phyloP scores from a whole-genome alignment of 2,113 vertebrate species.

The Xenopus tropicalis region DNA sequence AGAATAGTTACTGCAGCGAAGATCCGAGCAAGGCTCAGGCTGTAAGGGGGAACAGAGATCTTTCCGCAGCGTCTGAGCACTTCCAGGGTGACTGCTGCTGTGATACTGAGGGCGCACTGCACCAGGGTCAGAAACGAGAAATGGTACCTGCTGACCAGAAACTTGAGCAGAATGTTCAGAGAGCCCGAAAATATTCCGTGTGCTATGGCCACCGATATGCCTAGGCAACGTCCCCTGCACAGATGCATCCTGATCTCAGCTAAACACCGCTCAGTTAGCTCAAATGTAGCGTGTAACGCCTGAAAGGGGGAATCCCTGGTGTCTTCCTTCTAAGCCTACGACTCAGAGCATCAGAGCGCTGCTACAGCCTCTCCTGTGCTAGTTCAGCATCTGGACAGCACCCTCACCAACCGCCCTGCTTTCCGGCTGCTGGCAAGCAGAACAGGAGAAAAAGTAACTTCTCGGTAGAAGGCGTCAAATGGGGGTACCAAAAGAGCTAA shows the following conservation, averaged over 20 bases:
- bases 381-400: constrained; percentile 28
- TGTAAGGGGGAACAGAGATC: constrained; percentile 80
- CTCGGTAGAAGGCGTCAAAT: background rate
- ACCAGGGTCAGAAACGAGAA: constrained; percentile 89
- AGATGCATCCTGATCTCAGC: constrained; percentile 55
- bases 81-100: constrained; percentile 82
- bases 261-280: background rate
- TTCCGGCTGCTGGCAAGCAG: background rate
- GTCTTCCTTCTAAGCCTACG: background rate
- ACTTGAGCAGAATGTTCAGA: constrained; percentile 91
- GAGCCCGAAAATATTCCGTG: constrained; percentile 92
- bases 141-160: constrained; percentile 82
- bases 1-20: constrained; percentile 82
- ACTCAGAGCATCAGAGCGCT: background rate
- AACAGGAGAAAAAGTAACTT: background rate
- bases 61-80: constrained; percentile 75
- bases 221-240: constrained; percentile 71
- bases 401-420: constrained; percentile 28
- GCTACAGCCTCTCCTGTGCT: background rate
- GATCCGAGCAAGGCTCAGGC: constrained; percentile 77
- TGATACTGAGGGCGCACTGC: constrained; percentile 86
- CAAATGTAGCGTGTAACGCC: constrained; percentile 6
- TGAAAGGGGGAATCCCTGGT: constrained; percentile 17
- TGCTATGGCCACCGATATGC: constrained; percentile 88
- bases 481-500: no score